Percentiles rank a stretch among this genome's conserved stretches.
These are phyloP conservation scores for Pontoporia blainvillei DNA, from an alignment of 2,113 vertebrate genomes.

Conservation along the genomic window DNA sequence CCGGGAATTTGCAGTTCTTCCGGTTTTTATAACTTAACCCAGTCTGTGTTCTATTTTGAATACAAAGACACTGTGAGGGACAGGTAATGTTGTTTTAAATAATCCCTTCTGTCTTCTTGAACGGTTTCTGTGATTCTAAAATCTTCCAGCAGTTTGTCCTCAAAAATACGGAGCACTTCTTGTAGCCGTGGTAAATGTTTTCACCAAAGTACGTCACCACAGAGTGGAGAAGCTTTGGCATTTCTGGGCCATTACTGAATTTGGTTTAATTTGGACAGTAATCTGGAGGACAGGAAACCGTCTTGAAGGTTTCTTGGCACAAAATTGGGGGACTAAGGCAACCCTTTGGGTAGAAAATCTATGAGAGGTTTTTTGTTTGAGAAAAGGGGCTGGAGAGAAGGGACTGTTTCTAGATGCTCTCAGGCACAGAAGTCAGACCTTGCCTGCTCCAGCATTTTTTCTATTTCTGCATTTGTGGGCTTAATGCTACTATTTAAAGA, in stretches of 20 bases:
- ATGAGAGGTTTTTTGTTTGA: not conserved
- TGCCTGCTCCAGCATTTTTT: not conserved
- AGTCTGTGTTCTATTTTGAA: conserved; percentile 63
- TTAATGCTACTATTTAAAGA: not conserved
- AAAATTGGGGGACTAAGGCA: not conserved
- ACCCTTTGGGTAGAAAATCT: not conserved
- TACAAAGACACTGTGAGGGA: not conserved
- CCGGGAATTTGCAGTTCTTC: conserved; percentile 71
- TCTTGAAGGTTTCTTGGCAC: not conserved
- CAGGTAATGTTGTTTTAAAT: not conserved
- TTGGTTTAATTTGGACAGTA: not conserved
- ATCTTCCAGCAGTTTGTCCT: not conserved
- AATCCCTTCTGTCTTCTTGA: not conserved
- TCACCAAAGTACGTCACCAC: not conserved
- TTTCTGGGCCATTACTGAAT: not conserved
- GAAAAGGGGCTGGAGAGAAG: not conserved
- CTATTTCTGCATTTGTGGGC: not conserved
- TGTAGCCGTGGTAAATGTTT: not conserved
- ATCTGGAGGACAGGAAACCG: not conserved
- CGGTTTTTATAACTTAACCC: not conserved
- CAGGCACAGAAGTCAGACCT: not conserved
- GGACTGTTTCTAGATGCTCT: not conserved
- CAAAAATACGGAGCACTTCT: not conserved
- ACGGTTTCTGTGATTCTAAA: not conserved
- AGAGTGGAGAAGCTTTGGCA: not conserved